Evolutionary conservation across 2,888 invertebrate genomes (phyloP).

Genomic region (Athrips mouffetella): DNA sequence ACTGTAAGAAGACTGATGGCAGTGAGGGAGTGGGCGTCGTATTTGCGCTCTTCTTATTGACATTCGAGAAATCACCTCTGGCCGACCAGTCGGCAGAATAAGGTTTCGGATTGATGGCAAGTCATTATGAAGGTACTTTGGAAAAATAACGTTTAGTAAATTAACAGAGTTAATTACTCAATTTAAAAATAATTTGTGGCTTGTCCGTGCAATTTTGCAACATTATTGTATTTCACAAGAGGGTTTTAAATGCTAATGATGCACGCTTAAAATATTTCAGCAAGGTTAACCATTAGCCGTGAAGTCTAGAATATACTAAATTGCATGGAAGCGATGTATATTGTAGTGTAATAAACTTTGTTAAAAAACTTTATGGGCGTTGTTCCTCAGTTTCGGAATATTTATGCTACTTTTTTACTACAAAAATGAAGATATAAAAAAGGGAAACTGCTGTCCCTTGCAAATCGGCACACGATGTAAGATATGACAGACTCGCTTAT

Average conservation of each 20-base stretch:
- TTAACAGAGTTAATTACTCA: not conserved
- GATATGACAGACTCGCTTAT: constrained; percentile 49
- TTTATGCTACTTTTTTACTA: not conserved
- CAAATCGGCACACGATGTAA: constrained; percentile 38
- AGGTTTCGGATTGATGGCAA: not conserved
- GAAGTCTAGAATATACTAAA: not conserved
- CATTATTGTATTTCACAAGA: too few species aligned
- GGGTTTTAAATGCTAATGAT: not conserved
- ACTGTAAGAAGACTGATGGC: constrained; percentile 10
- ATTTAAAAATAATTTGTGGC: too few species aligned
- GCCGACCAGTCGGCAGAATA: not conserved
- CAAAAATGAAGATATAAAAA: constrained; percentile 18
- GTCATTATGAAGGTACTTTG: not conserved
- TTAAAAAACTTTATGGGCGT: not conserved
- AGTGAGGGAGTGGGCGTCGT: not conserved
- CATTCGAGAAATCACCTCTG: constrained; percentile 4
- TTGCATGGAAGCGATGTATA: not conserved
- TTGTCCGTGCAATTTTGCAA: too few species aligned
- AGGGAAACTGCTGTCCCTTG: constrained; percentile 25
- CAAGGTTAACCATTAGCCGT: not conserved
- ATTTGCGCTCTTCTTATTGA: constrained; percentile 1
- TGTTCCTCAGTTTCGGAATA: not conserved
- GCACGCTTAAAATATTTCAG: not conserved
- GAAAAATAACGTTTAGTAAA: constrained; percentile 3
- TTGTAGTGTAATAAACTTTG: not conserved